Percentiles rank a stretch among this genome's conserved stretches.
phyloP scores from a whole-genome alignment of 1,140 invertebrate genomes.

The Camponotus vicinus region DNA sequence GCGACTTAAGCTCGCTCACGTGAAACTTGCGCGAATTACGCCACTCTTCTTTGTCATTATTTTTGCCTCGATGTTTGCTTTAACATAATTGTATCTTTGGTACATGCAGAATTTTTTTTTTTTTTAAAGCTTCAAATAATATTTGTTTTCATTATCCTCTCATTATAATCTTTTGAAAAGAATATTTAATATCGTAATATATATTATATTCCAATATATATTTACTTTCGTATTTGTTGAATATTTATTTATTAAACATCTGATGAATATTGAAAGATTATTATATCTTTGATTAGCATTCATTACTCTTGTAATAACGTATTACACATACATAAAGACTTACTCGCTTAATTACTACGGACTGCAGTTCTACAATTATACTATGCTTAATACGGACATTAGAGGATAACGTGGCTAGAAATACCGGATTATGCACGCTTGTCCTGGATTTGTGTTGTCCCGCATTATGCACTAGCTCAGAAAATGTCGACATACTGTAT shows the following conservation, averaged over 20 bases:
- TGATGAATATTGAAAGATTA: slow-evolving; percentile 24
- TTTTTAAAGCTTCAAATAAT: background rate
- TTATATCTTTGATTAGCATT: background rate
- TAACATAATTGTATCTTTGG: slow-evolving; percentile 10
- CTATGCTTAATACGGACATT: slow-evolving; percentile 41
- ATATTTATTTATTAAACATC: background rate
- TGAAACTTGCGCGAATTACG: slow-evolving; percentile 13
- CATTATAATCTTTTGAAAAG: background rate
- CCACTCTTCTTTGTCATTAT: slow-evolving; percentile 1
- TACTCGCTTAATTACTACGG: slow-evolving; percentile 39
- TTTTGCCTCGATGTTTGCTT: background rate
- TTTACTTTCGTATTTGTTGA: background rate
- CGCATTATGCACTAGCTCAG: slow-evolving; percentile 37
- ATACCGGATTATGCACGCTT: slow-evolving; percentile 43
- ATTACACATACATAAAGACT: slow-evolving; percentile 32
- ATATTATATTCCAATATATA: background rate
- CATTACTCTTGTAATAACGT: background rate
- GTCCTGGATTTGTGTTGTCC: slow-evolving; percentile 36
- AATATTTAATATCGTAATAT: background rate
- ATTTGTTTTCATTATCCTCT: slow-evolving; percentile 19
- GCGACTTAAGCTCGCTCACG: slow-evolving; percentile 36
- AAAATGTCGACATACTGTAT: slow-evolving; percentile 45
- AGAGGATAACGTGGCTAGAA: slow-evolving; percentile 49
- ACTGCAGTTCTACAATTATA: slow-evolving; percentile 44
- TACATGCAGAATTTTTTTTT: background rate